These are phyloP conservation scores for Habropoda laboriosa DNA, from an alignment of 1,140 invertebrate species.

Conservation along the genomic window DNA sequence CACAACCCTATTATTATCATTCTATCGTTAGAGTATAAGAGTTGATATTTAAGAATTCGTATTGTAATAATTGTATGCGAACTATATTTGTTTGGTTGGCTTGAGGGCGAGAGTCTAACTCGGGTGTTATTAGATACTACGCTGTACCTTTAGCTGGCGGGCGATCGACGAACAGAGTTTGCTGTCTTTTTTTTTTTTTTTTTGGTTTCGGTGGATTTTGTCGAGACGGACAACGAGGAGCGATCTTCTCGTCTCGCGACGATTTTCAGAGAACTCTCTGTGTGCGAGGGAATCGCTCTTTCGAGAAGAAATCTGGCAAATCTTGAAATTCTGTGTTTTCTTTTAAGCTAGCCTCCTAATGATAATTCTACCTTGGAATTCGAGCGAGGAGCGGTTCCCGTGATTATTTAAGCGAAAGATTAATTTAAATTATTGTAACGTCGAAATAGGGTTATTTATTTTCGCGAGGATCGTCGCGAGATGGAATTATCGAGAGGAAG, in stretches of 20 bases:
- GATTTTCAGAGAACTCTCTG: too few relatives aligned
- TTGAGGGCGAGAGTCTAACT: constrained; percentile 83
- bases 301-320: too few relatives aligned
- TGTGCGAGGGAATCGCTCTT: too few relatives aligned
- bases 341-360: too few relatives aligned
- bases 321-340: too few relatives aligned
- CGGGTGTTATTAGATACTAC: constrained; percentile 82
- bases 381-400: background rate
- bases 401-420: too few relatives aligned
- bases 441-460: too few relatives aligned
- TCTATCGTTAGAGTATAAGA: constrained; percentile 81
- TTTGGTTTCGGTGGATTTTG: background rate
- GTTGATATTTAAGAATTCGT: constrained; percentile 82
- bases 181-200: background rate
- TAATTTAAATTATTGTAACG: too few relatives aligned
- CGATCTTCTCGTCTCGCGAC: background rate
- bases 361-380: too few relatives aligned
- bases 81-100: constrained; percentile 82
- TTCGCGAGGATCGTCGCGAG: too few relatives aligned
- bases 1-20: constrained; percentile 69
- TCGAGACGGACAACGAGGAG: too few relatives aligned
- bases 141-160: constrained; percentile 82
- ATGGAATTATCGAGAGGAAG: too few relatives aligned
- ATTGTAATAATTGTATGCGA: constrained; percentile 80
- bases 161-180: constrained; percentile 47